phyloP scores from a whole-genome alignment of 2,113 vertebrate genomes.

The Scomber scombrus region DNA sequence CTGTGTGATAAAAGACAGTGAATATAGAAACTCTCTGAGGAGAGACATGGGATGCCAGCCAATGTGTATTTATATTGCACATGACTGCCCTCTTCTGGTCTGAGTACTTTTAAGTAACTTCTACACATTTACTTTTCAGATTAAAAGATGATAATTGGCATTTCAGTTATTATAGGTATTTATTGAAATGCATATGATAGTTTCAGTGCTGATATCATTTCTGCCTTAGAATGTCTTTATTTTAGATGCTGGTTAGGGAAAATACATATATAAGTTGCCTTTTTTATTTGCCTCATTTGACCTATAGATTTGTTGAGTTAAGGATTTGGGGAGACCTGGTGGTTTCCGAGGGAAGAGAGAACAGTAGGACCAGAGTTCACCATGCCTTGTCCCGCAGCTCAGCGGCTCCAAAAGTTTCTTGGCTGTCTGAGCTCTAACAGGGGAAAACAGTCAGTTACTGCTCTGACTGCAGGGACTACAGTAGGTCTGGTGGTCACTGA shows the following conservation, averaged over 20 bases:
- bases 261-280: not conserved
- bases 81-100: conserved; percentile 77
- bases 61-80: conserved; percentile 51
- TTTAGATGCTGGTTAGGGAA: not conserved
- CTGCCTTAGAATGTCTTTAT: not conserved
- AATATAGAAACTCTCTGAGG: not conserved
- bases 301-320: not conserved
- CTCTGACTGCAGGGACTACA: not conserved
- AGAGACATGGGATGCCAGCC: conserved; percentile 1
- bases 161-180: not conserved
- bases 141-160: not conserved
- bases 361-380: not conserved
- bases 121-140: not conserved
- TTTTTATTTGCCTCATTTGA: not conserved
- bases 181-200: not conserved
- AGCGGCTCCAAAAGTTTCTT: not conserved
- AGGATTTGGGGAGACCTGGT: not conserved
- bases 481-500: not conserved
- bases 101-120: not conserved
- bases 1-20: not conserved
- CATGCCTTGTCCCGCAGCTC: not conserved
- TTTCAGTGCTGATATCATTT: not conserved
- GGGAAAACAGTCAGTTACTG: not conserved
- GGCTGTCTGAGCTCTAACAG: conserved; percentile 5
- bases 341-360: not conserved